Conservation (phyloP, 2,113 vertebrate genomes). For the Acrocephalus arundinaceus region DNA sequence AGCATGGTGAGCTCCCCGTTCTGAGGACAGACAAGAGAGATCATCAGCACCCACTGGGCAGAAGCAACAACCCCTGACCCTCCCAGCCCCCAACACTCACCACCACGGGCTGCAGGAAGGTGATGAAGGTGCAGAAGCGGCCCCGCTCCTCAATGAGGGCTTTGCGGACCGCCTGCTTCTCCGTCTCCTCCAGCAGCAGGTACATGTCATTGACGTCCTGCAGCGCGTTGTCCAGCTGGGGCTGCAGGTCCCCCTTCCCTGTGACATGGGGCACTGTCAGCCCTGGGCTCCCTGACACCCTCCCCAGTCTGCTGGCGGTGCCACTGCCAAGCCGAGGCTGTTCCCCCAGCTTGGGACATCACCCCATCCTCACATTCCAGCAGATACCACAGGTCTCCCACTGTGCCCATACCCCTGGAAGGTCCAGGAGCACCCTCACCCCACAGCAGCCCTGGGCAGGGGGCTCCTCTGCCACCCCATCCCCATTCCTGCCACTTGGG, state of each 20-base stretch:
- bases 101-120: slow-evolving; percentile 93
- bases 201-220: slow-evolving; percentile 97
- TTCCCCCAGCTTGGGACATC: not conserved
- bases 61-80: not conserved
- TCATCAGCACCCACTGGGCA: not conserved
- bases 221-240: slow-evolving; percentile 94
- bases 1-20: slow-evolving; percentile 95
- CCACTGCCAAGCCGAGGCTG: not conserved
- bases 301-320: not conserved
- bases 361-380: not conserved
- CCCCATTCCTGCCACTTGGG: not conserved
- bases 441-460: not conserved
- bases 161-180: slow-evolving; percentile 95
- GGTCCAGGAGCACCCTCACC: not conserved
- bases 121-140: slow-evolving; percentile 93
- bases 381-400: not conserved
- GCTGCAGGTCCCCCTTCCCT: slow-evolving; percentile 96
- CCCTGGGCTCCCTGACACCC: fast-evolving
- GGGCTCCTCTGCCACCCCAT: not conserved
- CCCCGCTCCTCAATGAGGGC: slow-evolving; percentile 93
- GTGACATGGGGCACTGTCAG: not conserved
- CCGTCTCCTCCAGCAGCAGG: slow-evolving; percentile 95
- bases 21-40: slow-evolving; percentile 61
- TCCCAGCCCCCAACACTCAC: slow-evolving; percentile 66
- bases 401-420: not conserved